Conservation (phyloP, 2,888 invertebrate species). For the Trilocha varians region DNA sequence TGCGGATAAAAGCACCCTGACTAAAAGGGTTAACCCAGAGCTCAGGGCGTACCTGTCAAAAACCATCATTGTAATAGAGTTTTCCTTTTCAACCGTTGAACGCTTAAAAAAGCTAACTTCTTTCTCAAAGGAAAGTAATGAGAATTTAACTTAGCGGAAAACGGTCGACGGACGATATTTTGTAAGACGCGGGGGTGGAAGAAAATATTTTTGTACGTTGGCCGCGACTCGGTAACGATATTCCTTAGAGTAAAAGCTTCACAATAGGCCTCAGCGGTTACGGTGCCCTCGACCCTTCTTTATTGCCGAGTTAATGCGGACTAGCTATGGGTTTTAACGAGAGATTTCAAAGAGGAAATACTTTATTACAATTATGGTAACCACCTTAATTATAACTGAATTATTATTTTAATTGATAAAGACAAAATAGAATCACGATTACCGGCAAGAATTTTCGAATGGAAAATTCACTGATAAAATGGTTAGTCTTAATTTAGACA, state of each 20-base stretch:
- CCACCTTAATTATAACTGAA: constrained; percentile 40
- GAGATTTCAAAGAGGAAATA: constrained; percentile 26
- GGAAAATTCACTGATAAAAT: constrained; percentile 13
- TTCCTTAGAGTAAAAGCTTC: constrained; percentile 34
- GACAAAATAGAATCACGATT: not conserved
- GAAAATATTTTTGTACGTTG: constrained; percentile 56
- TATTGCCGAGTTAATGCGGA: constrained; percentile 48
- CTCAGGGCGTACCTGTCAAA: constrained; percentile 42
- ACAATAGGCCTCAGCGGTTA: constrained; percentile 38
- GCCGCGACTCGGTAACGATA: constrained; percentile 35
- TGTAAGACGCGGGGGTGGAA: constrained; percentile 40
- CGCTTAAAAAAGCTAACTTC: constrained; percentile 61
- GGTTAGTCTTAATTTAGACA: constrained; percentile 35
- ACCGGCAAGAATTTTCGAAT: too few relatives aligned
- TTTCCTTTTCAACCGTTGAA: constrained; percentile 49
- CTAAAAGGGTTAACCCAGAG: constrained; percentile 39
- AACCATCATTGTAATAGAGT: constrained; percentile 61
- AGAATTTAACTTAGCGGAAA: constrained; percentile 68
- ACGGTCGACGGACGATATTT: constrained; percentile 41
- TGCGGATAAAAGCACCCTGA: constrained; percentile 43
- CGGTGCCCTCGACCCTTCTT: constrained; percentile 35
- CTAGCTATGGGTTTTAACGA: constrained; percentile 46
- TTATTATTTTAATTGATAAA: not conserved
- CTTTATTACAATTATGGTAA: constrained; percentile 21
- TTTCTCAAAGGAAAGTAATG: constrained; percentile 65